Evolutionary conservation across 92 coral and sea anemone genomes (phyloP), one percentile per base, ranked within the genome.

Genomic region (Actinernus sp.): DNA sequence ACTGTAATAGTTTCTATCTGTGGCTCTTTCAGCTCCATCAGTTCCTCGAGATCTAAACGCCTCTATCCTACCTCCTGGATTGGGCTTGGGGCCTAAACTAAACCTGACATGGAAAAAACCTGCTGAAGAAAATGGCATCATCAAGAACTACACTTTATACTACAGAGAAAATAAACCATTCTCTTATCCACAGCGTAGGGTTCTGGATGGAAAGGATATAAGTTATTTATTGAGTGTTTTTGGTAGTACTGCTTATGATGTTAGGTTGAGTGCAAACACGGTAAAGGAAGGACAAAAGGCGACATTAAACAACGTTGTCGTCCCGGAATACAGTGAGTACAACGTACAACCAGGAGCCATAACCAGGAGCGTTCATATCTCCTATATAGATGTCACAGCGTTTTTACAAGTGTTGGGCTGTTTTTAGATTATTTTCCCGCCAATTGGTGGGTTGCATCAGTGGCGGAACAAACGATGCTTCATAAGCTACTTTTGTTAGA

Each of bases 1-100:
- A n/a, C n/a, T n/a, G n/a, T n/a, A n/a, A n/a, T n/a, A n/a, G n/a
- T n/a, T n/a, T n/a, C n/a, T n/a, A n/a, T n/a, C n/a, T n/a, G n/a
- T n/a, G n/a, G n/a, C n/a, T n/a, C 2, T 31, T 20, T 2, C 28
- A 71, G 78, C 78, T 13, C 78, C 78, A 3, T n/a, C 57, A 11
- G 58, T 21, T 22, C 78, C 78, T 21, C 23, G 13, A 10, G 36
- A 17, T 0, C 24, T 71, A 5, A 17, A 8, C 10, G 4, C 20
- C 20, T 26, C 47, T 4, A 14, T 25, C n/a, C 19, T 71, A 2
- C 24, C 14, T 0, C 68, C 68, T 8, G 28, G 14, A n/a, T 26
- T 25, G 30, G 26, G 17, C 3, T n/a, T 22, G 3, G 39, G 68
- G 18, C 68, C 68, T 3, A 45, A 23, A 21, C 9, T 71, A 26